Conservation (phyloP, 1,140 invertebrate species). For the Cydia pomonella region DNA sequence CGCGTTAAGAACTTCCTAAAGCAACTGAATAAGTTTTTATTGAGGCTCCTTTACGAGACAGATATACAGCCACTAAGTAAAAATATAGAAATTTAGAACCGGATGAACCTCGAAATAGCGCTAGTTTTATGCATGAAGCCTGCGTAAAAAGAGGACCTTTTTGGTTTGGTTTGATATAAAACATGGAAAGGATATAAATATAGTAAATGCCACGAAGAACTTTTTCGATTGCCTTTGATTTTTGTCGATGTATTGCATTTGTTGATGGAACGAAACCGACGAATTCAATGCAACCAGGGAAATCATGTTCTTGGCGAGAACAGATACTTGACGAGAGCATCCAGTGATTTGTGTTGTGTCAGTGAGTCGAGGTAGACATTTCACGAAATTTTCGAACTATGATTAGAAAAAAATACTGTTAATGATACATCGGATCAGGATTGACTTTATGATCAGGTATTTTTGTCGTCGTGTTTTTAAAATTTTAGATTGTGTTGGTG, state of each 20-base stretch:
- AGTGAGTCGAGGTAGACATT: neutral
- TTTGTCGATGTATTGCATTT: neutral
- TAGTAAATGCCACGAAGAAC: neutral
- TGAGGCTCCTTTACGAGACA: neutral
- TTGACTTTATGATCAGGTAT: conserved; percentile 2
- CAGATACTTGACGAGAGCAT: neutral
- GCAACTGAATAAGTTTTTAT: too few species aligned
- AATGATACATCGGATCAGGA: neutral
- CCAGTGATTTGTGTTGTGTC: neutral
- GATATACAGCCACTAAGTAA: too few species aligned
- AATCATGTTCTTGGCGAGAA: conserved; percentile 1
- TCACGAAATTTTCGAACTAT: neutral
- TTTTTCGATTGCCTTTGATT: neutral
- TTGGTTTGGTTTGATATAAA: neutral
- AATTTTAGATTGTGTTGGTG: neutral
- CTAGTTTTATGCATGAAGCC: neutral
- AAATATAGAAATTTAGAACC: neutral
- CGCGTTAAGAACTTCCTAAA: neutral
- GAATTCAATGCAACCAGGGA: neutral
- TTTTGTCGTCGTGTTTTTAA: neutral
- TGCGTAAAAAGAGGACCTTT: neutral
- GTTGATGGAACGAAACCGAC: neutral
- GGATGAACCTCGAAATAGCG: neutral
- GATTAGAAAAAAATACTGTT: neutral
- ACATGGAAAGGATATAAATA: neutral